A percentile compares a stretch with the other conserved stretches of the same genome.
Conservation (phyloP, 2,888 invertebrate genomes). For the Mimachlamys varia region DNA sequence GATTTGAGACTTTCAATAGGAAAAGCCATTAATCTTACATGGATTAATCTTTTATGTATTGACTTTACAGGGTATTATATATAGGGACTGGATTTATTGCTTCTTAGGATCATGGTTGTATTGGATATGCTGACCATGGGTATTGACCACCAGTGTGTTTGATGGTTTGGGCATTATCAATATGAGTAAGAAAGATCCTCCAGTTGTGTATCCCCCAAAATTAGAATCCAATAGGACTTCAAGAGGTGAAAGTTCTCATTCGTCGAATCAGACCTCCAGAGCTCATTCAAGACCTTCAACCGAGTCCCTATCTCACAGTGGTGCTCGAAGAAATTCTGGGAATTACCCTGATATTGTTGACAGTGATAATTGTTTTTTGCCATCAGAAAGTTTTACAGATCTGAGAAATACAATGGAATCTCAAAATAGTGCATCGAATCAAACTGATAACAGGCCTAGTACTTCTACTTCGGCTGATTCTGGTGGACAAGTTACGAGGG, state of each 20-base stretch:
- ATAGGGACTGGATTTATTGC: not conserved
- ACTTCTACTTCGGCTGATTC: not conserved
- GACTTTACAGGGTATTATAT: not conserved
- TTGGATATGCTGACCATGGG: constrained; percentile 11
- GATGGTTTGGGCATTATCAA: not conserved
- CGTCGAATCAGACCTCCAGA: not conserved
- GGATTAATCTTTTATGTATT: constrained; percentile 6
- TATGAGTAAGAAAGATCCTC: not conserved
- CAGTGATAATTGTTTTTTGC: constrained; percentile 7
- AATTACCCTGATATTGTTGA: constrained; percentile 36
- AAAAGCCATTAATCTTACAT: not conserved
- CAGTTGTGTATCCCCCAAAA: not conserved
- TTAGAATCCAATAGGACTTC: not conserved
- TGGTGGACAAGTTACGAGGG: not conserved
- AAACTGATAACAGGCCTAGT: not conserved
- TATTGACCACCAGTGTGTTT: not conserved
- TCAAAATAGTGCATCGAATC: not conserved
- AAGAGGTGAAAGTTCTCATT: constrained; percentile 23
- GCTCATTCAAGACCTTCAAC: not conserved
- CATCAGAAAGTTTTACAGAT: constrained; percentile 3
- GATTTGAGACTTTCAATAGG: not conserved
- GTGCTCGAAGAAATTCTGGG: constrained; percentile 15
- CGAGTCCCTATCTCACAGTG: not conserved
- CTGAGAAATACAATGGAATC: constrained; percentile 19
- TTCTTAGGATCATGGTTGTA: constrained; percentile 14